Evolutionary conservation across 2,113 vertebrate species (phyloP).

Genomic region (Petromus typicus): DNA sequence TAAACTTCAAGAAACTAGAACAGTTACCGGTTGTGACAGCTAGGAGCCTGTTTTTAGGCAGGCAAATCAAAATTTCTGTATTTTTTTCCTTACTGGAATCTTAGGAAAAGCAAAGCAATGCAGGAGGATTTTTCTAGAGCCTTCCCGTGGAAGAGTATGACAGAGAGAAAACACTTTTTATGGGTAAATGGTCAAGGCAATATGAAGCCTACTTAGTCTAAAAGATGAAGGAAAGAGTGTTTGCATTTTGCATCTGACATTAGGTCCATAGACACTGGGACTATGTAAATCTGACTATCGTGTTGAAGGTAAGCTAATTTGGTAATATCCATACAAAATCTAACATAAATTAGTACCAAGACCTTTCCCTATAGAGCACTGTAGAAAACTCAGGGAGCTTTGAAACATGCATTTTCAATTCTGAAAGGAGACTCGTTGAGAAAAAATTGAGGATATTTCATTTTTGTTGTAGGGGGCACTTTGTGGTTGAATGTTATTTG

Average conservation of each 20-base stretch:
- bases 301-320: neutral
- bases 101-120: slow-evolving; percentile 34
- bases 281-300: neutral
- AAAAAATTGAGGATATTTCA: neutral
- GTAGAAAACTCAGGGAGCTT: neutral
- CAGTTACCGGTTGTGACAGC: slow-evolving; percentile 24
- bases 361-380: neutral
- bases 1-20: slow-evolving; percentile 53
- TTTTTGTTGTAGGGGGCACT: neutral
- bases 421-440: slow-evolving; percentile 14
- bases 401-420: slow-evolving; percentile 42
- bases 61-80: slow-evolving; percentile 41
- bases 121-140: neutral
- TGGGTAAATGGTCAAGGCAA: neutral
- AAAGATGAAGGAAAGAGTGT: neutral
- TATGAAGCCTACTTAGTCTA: neutral
- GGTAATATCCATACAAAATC: neutral
- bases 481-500: neutral
- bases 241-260: neutral
- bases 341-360: neutral
- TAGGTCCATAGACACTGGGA: neutral
- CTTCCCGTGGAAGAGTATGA: neutral
- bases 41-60: slow-evolving; percentile 50
- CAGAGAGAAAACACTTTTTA: neutral
- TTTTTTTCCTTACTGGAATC: neutral